Base-by-base conservation (phyloP, 1,140 invertebrate genomes). In the Cheumatopsyche charites region DNA sequence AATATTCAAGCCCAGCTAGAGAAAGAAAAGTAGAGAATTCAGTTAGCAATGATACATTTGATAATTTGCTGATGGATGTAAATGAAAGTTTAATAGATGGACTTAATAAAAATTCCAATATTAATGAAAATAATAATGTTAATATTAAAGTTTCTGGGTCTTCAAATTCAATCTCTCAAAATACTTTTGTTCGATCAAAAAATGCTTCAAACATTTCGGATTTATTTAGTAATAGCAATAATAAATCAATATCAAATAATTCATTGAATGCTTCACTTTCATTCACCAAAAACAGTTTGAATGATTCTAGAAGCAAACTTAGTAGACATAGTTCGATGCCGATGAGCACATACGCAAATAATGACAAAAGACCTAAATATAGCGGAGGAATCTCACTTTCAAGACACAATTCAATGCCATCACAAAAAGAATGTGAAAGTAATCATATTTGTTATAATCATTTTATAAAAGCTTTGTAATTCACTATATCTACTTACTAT, bases 41-140 rank as follows among this genome's bases (percentile, higher is more conserved):
- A 3, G 9, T 36, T 9, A 36, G 29, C 9, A 36, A 36, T 80
- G 83, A 85, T 75, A 84, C 83, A n/a, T 85, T 85, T 78, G 83
- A 85, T 73, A 82, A 72, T 75, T 77, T 85, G 69, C 77, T 84
- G 55, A 80, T 77, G 3, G 80, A 80, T 77, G 80, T 85, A 66
- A 82, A 85, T 80, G 83, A 85, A 43, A 82, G 81, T 79, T 79
- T 79, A 41, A 79, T 84, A 55, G 83, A 85, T 13, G n/a, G n/a
- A n/a, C n/a, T n/a, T n/a, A 65, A 13, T 55, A 47, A 19, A 49
- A 65, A 29, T 65, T 12, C 36, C n/a, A 2, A 23, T 61, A 43
- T 12, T 65, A 12, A 70, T 63, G 17, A 70, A 65, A 17, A 58
- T 73, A 42, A 66, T 47, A 36, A 36, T 9, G 29, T 4, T 36